Base-by-base conservation (phyloP, 2,888 invertebrate genomes). In the Aleiodes alternator region DNA sequence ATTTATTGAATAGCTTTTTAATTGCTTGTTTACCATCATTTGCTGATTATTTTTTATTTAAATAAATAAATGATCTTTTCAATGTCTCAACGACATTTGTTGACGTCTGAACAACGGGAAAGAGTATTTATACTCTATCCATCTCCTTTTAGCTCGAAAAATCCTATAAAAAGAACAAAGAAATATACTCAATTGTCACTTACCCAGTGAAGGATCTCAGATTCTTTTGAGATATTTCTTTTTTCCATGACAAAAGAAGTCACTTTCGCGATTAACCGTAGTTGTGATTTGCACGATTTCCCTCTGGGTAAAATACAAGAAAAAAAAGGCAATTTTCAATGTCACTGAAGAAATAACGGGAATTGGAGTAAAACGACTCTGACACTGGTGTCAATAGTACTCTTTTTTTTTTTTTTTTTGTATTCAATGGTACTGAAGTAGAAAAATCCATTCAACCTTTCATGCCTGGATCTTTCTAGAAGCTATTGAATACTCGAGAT, bases 331-430 rank as follows among this genome's bases (percentile, higher is more conserved):
- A 29, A 68, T 43, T 66, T 57, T 68, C 66, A 57, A 70, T 56
- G 59, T 55, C 43, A 31, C 55, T 14, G 14, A 69, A 55, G 59
- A 61, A 71, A 43, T 64, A 57, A 69, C 71, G 57, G 50, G 14
- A 71, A 75, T 55, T 68, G 71, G 71, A 75, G 75, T 71, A 71
- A 71, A 71, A 70, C 75, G 48, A 61, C 14, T 38, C 38, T 43
- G 34, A 71, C 71, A 59, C 59, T 50, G n/a, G 50, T 8, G 29
- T 68, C 31, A 53, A 64, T 50, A 55, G n/a, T 23, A 23, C 23
- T 31, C 12, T 72, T 43, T 48, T 16, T 38, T 43, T 50, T 64
- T 5, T 53, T 38, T 53, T 72, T 66, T 43, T 53, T 61, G 51
- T 34, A 34, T 34, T 34, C 43, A 23, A 23, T 23, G 23, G 23